Evolutionary conservation across 2,797 vertebrate species (phyloP), one percentile per base, ranked within the genome.

Genomic region (Pangasius macronema): DNA sequence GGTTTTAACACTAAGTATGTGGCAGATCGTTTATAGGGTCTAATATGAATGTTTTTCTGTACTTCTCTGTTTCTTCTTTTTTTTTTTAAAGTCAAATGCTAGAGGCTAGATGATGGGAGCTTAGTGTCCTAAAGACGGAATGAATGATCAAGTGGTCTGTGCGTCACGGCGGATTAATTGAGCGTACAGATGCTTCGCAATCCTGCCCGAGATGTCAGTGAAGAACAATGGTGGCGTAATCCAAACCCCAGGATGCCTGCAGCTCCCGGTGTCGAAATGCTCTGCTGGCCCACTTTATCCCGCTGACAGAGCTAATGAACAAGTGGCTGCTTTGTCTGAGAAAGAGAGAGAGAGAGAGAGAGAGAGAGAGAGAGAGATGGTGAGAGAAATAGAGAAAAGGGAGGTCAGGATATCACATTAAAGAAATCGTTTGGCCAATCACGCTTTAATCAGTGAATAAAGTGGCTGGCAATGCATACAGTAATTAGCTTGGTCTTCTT

Each of bases 161-260:
- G 82, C 86, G 85, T 85, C 57, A 49, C 87, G 87, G 83, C 39
- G 79, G 85, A 90, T 90, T 90, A 90, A 91, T 91, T 88, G 89
- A 84, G 81, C 65, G 70, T 87, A 83, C 84, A 55, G 70, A 75
- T 80, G 84, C 80, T 88, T 84, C 82, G 75, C 85, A 76, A 84
- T 87, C 87, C 67, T 8, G 76, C 67, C 59, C 46, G 67, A 18
- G 68, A 85, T 81, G 57, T 46, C 80, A 86, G 83, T 70, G 83
- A 76, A 63, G 85, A 87, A 90, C 90, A 90, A 89, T 89, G 72
- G 76, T 75, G 70, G 82, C 51, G 91, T 87, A 91, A 91, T 87
- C 86, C 83, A 79, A 90, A 82, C 85, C 88, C 49, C 87, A 84
- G 86, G 88, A 89, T 87, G 88, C 87, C 88, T 88, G 85, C 87